Evolutionary conservation across 2,888 invertebrate genomes (phyloP), one percentile per base, ranked within the genome.

Genomic region (Desoria tigrina): DNA sequence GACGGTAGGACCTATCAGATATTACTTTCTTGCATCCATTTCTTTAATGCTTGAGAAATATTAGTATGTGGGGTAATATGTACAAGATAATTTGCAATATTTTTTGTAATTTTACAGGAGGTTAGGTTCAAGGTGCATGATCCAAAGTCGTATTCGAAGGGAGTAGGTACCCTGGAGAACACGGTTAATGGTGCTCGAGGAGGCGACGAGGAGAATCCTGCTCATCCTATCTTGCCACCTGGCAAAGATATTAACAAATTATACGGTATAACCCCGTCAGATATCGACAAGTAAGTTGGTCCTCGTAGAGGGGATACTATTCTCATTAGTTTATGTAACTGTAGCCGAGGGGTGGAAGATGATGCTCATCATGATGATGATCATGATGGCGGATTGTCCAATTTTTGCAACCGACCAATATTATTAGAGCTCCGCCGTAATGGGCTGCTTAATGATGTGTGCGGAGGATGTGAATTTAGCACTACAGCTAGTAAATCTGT

Each of bases 51-150:
- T n/a, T n/a, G n/a, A n/a, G 39, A 39, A 16, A 9, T 9, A 39
- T 39, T 11, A 16, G 16, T 39, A 16, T 11, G 16, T 39, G 39
- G 39, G 39, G 16, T 16, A 11, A 11, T 39, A 11, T 39, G 39
- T 9, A 11, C 9, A 39, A 11, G 39, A 39, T 39, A 16, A 39
- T 9, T 39, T 39, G 39, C n/a, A n/a, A n/a, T n/a, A n/a, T n/a
- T n/a, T n/a, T n/a, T n/a, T n/a, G n/a, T n/a, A n/a, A n/a, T n/a
- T n/a, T n/a, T n/a, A n/a, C 88, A 93, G 92, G 92, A 93, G 88
- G 93, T 94, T 82, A 90, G 93, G 81, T 94, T 91, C 85, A 94
- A 94, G 85, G 92, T 92, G 75, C 92, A 92, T 84, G 93, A 94
- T 84, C 92, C 92, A 58, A 93, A 93, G 84, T 91, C 89, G 81